Evolutionary conservation across 2,888 invertebrate genomes (phyloP), one percentile per base, ranked within the genome.

Genomic region (Ptychoptera contaminata): DNA sequence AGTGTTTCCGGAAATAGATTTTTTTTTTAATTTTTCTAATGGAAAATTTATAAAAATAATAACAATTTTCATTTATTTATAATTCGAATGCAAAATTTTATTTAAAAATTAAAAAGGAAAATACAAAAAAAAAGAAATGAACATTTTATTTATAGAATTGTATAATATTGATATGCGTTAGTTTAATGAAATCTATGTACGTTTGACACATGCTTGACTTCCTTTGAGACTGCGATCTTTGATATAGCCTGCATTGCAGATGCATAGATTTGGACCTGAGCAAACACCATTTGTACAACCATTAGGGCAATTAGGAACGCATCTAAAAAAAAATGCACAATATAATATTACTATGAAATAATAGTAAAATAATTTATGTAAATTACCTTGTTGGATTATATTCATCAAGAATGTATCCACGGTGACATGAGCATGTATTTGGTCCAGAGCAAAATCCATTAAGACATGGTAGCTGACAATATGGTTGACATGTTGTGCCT

Each of bases 261-360:
- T 69, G 56, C 85, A 85, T 54, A 77, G 72, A 59, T 82, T 77
- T 0, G 84, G 84, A 0, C 74, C 73, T 0, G 80, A 73, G 53
- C 85, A 85, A 15, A 71, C 68, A 0, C 83, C 85, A 55, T 84
- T 84, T 8, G 69, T 68, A 52, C 85, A 85, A 1, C 82, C 82
- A n/a, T 72, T 72, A 0, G 73, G 68, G 53, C 84, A 84, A 49
- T 73, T 62, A 0, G 79, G 73, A 6, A 70, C 52, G 51, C 79
- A 79, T 44, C 72, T 69, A 55, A 34, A 6, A 31, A 56, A 56
- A 42, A 43, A 39, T 16, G n/a, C 16, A 15, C 14, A 45, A 40
- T 36, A 32, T 32, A 29, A 23, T 37, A 34, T 9, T 15, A 39
- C 7, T n/a, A 44, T 16, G 8, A 9, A 35, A 6, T 9, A 11